Evolutionary conservation across 2,888 invertebrate genomes (phyloP).

Genomic region (Malachius bipustulatus): DNA sequence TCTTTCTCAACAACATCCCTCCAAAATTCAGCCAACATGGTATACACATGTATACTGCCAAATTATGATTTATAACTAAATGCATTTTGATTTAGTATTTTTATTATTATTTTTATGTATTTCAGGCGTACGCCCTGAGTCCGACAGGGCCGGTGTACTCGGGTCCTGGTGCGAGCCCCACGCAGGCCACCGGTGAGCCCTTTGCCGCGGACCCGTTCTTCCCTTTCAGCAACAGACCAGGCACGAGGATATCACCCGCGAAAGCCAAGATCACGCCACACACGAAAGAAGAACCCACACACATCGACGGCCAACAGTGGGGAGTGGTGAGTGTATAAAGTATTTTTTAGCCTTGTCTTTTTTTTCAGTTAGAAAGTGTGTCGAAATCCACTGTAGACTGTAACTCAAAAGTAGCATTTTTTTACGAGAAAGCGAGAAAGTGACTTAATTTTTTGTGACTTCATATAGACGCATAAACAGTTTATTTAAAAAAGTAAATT

Average conservation of each 20-base stretch:
- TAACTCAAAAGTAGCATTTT: no score
- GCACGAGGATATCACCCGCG: constrained; percentile 36
- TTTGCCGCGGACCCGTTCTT: constrained; percentile 53
- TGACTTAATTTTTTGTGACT: no score
- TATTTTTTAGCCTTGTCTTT: constrained; percentile 7
- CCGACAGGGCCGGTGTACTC: constrained; percentile 36
- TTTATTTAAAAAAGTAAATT: no score
- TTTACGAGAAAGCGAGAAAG: no score
- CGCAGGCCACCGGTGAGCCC: constrained; percentile 44
- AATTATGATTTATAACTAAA: no score
- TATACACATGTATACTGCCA: no score
- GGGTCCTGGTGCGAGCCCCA: constrained; percentile 36
- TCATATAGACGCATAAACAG: no score
- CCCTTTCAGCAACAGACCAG: constrained; percentile 49
- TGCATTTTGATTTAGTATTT: no score
- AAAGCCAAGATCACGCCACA: constrained; percentile 39
- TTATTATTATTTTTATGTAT: constrained; percentile 23
- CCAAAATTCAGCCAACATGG: no score
- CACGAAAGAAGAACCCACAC: constrained; percentile 29
- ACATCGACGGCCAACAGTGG: constrained; percentile 35
- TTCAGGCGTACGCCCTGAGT: constrained; percentile 37
- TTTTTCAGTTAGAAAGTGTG: no score
- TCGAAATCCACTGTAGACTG: no score
- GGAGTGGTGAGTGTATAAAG: constrained; percentile 35
- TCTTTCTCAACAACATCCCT: no score